Conservation (phyloP, 2,113 vertebrate species). For the Hiodon alosoides region DNA sequence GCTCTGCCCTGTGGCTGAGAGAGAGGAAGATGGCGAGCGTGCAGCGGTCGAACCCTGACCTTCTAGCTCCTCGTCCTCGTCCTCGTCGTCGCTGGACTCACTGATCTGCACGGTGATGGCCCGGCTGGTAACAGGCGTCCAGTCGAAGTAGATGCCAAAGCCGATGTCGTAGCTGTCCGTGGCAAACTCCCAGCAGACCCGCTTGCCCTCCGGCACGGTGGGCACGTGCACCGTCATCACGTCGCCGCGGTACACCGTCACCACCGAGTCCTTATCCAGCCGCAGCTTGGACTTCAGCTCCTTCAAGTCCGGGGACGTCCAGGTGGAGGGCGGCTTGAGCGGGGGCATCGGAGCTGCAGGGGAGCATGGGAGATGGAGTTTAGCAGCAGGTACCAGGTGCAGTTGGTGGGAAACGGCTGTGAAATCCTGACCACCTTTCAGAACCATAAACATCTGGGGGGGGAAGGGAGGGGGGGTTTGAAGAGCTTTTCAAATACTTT, state of each 20-base stretch:
- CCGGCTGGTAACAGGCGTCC: constrained; percentile 82
- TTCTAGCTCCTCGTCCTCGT: constrained; percentile 88
- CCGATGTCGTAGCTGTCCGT: constrained; percentile 95
- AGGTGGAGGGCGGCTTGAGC: constrained; percentile 76
- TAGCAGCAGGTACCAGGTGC: not conserved
- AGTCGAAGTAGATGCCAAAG: constrained; percentile 97
- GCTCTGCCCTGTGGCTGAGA: too few species aligned
- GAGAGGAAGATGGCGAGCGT: not conserved
- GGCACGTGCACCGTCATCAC: constrained; percentile 92
- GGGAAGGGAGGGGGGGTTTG: too few species aligned
- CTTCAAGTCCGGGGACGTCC: constrained; percentile 81
- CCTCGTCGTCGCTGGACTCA: constrained; percentile 95
- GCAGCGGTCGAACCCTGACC: constrained; percentile 52
- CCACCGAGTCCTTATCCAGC: constrained; percentile 78
- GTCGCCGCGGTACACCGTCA: constrained; percentile 90
- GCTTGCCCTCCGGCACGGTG: constrained; percentile 84
- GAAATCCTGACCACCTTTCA: not conserved
- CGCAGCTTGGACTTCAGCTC: constrained; percentile 88
- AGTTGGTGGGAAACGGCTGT: constrained; percentile 1
- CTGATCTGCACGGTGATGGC: constrained; percentile 95
- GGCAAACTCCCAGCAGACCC: constrained; percentile 95
- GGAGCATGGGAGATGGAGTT: constrained; percentile 24
- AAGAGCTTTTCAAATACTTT: too few species aligned
- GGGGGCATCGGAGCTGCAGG: constrained; percentile 72
- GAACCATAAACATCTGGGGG: too few species aligned